These are phyloP conservation scores for Danio jaintianensis DNA, from an alignment of 2,797 vertebrate genomes.

Conservation along the genomic window DNA sequence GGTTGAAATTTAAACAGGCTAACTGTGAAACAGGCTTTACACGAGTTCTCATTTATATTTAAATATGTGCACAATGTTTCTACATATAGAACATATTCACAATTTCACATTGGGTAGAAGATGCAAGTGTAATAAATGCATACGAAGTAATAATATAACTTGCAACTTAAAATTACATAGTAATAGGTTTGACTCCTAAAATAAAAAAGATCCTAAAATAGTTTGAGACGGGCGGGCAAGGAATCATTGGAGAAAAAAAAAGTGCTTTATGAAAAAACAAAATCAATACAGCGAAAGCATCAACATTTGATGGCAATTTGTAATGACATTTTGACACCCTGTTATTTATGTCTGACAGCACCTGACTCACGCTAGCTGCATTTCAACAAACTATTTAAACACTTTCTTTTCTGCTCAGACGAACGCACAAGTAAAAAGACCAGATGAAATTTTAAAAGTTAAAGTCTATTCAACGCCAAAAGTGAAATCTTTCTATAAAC, in stretches of 20 bases:
- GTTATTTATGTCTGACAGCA: constrained; percentile 14
- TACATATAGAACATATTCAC: constrained; percentile 39
- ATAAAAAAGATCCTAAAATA: constrained; percentile 64
- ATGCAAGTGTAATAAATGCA: constrained; percentile 63
- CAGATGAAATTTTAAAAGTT: background rate
- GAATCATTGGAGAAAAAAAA: constrained; percentile 5
- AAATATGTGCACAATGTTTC: constrained; percentile 68
- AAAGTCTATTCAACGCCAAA: background rate
- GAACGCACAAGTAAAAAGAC: background rate
- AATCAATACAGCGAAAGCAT: background rate
- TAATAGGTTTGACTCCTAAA: constrained; percentile 70
- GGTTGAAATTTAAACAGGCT: constrained; percentile 63
- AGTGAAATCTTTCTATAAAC: background rate
- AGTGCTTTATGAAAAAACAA: background rate
- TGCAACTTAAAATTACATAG: constrained; percentile 77
- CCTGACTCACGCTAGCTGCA: background rate
- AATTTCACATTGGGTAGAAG: constrained; percentile 60
- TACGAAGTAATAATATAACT: constrained; percentile 72
- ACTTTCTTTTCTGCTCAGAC: background rate
- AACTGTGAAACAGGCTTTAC: constrained; percentile 72
- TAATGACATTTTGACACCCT: constrained; percentile 29
- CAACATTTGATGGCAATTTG: background rate
- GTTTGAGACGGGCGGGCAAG: constrained; percentile 57
- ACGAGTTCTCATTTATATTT: constrained; percentile 26
- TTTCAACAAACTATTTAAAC: background rate